Evolutionary conservation across 2,113 vertebrate species (phyloP).

Genomic region (Lepidothrix coronata): DNA sequence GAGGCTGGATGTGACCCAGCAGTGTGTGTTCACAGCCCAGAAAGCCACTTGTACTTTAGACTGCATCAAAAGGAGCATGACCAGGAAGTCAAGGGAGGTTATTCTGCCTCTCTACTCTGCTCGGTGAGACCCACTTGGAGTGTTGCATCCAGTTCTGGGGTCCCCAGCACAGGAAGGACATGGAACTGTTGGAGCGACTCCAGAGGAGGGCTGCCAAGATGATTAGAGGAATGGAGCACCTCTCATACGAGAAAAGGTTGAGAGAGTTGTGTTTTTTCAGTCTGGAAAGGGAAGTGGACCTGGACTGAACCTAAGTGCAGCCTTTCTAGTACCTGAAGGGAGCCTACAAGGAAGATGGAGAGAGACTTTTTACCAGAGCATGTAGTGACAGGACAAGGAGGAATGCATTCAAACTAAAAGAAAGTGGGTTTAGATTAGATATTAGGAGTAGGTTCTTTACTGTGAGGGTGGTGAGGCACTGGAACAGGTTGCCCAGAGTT

Average conservation of each 20-base stretch:
- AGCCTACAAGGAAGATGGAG: background rate
- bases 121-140: background rate
- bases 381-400: background rate
- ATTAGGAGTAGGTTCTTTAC: background rate
- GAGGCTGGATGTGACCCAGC: background rate
- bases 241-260: background rate
- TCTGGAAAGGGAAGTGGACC: background rate
- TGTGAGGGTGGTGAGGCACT: background rate
- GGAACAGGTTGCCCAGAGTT: background rate
- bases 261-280: background rate
- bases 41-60: background rate
- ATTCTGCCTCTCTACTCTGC: background rate
- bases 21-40: background rate
- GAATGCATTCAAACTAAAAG: background rate
- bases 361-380: background rate
- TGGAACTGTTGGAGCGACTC: background rate
- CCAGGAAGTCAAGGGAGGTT: background rate
- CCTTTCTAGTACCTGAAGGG: background rate
- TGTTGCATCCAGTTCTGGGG: rapidly evolving
- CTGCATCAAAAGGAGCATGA: background rate
- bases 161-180: background rate
- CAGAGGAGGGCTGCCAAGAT: too few species aligned
- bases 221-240: background rate
- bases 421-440: background rate
- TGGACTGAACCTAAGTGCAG: background rate